These are phyloP conservation scores for Shinisaurus crocodilurus DNA, from an alignment of 2,113 vertebrate species.

Conservation along the genomic window DNA sequence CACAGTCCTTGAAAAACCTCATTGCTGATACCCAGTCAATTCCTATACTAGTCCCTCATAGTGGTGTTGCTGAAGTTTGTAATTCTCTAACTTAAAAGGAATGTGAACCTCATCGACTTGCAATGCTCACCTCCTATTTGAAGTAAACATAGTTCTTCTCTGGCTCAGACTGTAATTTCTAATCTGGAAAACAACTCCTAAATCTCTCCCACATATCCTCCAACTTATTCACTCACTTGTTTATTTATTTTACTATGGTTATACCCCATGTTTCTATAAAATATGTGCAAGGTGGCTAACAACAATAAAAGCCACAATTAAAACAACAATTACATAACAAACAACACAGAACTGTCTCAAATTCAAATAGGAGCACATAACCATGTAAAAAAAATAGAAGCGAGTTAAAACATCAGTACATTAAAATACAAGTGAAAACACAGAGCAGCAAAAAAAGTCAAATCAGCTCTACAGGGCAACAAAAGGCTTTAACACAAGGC, in stretches of 20 bases:
- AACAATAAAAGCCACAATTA: not conserved
- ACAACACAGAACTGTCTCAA: not conserved
- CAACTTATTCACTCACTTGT: too few species aligned
- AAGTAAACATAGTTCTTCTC: not conserved
- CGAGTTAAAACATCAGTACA: too few species aligned
- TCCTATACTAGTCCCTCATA: not conserved
- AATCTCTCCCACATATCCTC: not conserved
- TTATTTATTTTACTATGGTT: not conserved
- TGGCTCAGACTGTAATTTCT: not conserved
- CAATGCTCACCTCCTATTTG: not conserved
- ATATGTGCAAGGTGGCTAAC: not conserved
- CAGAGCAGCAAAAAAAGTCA: too few species aligned
- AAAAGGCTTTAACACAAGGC: too few species aligned
- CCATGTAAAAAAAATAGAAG: too few species aligned
- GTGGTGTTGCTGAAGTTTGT: too few species aligned
- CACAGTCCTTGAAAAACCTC: not conserved
- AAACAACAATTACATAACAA: not conserved
- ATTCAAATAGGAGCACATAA: not conserved
- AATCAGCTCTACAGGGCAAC: too few species aligned
- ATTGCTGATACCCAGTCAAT: not conserved
- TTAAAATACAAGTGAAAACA: too few species aligned
- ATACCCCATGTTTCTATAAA: not conserved
- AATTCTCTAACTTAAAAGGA: conserved; percentile 21
- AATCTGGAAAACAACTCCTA: not conserved
- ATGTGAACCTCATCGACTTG: not conserved